Conservation (phyloP, 2,797 vertebrate species). For the Myoxocephalus aenaeus region DNA sequence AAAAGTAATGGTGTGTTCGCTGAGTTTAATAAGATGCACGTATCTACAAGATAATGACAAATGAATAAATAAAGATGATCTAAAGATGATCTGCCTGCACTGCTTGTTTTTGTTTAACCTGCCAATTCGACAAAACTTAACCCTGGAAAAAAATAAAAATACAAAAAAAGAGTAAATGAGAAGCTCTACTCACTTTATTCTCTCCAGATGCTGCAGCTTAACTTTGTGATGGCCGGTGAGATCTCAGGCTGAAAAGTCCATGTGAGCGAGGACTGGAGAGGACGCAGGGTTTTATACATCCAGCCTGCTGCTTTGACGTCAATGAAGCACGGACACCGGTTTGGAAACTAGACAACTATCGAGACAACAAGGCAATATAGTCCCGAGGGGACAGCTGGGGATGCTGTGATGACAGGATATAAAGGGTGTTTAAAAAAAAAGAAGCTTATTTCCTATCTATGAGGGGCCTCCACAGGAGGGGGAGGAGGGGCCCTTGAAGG, state of each 20-base stretch:
- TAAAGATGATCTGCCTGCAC: background rate
- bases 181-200: constrained; percentile 60
- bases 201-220: constrained; percentile 61
- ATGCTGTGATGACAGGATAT: constrained; percentile 17
- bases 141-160: background rate
- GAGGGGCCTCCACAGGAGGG: background rate
- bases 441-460: constrained; percentile 7
- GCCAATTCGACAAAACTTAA: background rate
- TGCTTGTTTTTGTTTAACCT: background rate
- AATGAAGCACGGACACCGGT: constrained; percentile 77
- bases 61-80: background rate
- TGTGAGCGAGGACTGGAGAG: constrained; percentile 61
- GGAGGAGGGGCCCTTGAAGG: background rate
- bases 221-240: constrained; percentile 44
- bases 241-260: constrained; percentile 56
- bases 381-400: constrained; percentile 46
- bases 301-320: constrained; percentile 87
- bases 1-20: background rate
- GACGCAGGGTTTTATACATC: constrained; percentile 85
- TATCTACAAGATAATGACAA: background rate
- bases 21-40: background rate
- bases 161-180: background rate
- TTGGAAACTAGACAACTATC: constrained; percentile 75
- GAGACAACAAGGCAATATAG: constrained; percentile 36
- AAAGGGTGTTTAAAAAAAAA: background rate